Base-by-base conservation (phyloP, 2,888 invertebrate genomes). In the Autographa pulchrina region DNA sequence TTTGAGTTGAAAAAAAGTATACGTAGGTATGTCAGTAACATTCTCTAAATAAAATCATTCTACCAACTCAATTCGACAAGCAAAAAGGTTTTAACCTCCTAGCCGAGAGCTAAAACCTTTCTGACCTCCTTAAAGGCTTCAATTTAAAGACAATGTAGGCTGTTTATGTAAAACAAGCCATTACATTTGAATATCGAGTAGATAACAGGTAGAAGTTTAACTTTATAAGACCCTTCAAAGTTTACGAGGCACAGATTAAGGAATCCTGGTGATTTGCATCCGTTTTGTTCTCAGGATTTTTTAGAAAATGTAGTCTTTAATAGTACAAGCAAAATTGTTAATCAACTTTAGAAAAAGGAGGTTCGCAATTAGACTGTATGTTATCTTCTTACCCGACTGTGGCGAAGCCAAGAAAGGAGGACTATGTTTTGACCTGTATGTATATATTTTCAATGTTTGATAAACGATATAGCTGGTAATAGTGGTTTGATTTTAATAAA, bases 141-240 rank as follows among this genome's bases (percentile, higher is more conserved):
- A 75, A 64, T 75, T 54, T 58, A 18, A 54, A 75, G 65, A 38
- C 54, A 65, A 64, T 38, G 43, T 31, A 5, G 25, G 0, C 14
- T 52, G 16, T 62, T 70, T 63, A 78, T 78, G 65, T 64, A 48
- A 68, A 74, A 70, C 65, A 62, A 65, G 43, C 32, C 56, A 58
- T 74, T 68, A 41, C 20, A 70, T 78, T 68, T 78, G 68, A 74
- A 75, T 79, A 77, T 70, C 54, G 68, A 77, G 16, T 67, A 7
- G 38, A 58, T 43, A 43, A 43, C 48, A 63, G 48, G 54, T 52
- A 54, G 13, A 18, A 60, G 20, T 31, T 18, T 56, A n/a, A 43
- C n/a, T 77, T 72, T 38, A 72, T 43, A 6, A 35, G 25, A 16
- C 9, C 52, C 32, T 13, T 43, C 11, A 18, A 9, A 41, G 62